A percentile compares a stretch with the other conserved stretches of the same genome.
These are phyloP conservation scores for Ianthella basta DNA, from an alignment of 37 sponge, comb jelly and placozoan species.

Conservation along the genomic window DNA sequence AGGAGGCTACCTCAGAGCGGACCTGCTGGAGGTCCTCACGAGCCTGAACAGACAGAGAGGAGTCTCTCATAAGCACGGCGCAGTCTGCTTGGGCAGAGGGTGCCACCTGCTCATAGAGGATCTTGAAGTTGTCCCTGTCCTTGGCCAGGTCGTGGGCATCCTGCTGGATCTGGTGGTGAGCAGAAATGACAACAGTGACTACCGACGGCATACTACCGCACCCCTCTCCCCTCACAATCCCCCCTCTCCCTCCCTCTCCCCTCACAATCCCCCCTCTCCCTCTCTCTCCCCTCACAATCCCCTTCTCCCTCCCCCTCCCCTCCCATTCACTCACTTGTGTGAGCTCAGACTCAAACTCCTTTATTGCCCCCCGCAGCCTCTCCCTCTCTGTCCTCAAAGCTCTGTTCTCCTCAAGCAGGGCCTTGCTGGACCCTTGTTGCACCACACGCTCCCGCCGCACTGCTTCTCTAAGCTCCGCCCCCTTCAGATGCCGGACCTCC, in stretches of 20 bases:
- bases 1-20: background rate
- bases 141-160: constrained; percentile 72
- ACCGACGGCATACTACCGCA: too few relatives aligned
- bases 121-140: constrained; percentile 91
- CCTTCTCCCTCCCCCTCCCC: background rate
- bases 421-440: constrained; percentile 25
- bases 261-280: too few relatives aligned
- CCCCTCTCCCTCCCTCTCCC: background rate
- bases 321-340: constrained; percentile 31
- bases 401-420: constrained; percentile 34
- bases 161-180: constrained; percentile 65
- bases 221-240: too few relatives aligned
- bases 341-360: constrained; percentile 65
- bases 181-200: too few relatives aligned
- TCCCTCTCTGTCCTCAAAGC: constrained; percentile 75
- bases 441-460: background rate
- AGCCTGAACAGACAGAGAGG: background rate
- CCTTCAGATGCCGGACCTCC: constrained; percentile 18
- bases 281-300: too few relatives aligned
- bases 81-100: background rate
- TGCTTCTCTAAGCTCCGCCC: too few relatives aligned
- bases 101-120: constrained; percentile 93
- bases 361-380: constrained; percentile 62
- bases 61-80: background rate
- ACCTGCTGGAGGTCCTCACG: constrained; percentile 23